A percentile compares a stretch with the other conserved stretches of the same genome.
phyloP scores from a whole-genome alignment of 1,140 invertebrate species.

The Ridgeia piscesae region DNA sequence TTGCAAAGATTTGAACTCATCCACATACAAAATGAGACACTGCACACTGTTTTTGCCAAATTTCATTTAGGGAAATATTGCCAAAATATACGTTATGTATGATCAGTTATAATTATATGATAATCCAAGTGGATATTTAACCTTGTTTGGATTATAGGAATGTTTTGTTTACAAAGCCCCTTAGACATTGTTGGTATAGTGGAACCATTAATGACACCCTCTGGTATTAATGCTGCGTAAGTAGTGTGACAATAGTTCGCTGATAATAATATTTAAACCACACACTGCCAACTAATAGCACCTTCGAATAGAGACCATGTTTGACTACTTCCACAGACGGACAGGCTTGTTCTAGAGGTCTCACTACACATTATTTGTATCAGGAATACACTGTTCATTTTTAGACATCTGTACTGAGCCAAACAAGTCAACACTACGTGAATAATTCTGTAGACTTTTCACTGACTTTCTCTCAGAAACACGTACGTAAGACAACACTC shows the following conservation, averaged over 20 bases:
- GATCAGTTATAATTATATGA: too few relatives aligned
- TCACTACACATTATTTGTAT: neutral
- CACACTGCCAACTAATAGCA: neutral
- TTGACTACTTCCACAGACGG: neutral
- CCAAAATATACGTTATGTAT: too few relatives aligned
- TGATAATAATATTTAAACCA: neutral
- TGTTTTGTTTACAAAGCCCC: too few relatives aligned
- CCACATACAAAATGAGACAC: too few relatives aligned
- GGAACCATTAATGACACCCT: too few relatives aligned
- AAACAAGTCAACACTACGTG: neutral
- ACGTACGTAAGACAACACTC: neutral
- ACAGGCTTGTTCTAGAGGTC: neutral
- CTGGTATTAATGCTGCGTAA: neutral
- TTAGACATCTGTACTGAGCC: neutral
- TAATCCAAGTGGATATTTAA: too few relatives aligned
- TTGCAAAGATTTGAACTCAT: too few relatives aligned
- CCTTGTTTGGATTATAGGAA: too few relatives aligned
- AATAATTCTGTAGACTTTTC: neutral
- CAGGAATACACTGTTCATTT: neutral
- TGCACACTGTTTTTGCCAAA: too few relatives aligned
- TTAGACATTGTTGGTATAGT: too few relatives aligned
- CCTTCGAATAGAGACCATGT: neutral
- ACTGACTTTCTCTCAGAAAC: neutral
- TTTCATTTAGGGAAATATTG: too few relatives aligned
- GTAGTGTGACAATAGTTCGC: neutral